Evolutionary conservation across 2,888 invertebrate genomes (phyloP).

Genomic region (Physocephala rufipes): DNA sequence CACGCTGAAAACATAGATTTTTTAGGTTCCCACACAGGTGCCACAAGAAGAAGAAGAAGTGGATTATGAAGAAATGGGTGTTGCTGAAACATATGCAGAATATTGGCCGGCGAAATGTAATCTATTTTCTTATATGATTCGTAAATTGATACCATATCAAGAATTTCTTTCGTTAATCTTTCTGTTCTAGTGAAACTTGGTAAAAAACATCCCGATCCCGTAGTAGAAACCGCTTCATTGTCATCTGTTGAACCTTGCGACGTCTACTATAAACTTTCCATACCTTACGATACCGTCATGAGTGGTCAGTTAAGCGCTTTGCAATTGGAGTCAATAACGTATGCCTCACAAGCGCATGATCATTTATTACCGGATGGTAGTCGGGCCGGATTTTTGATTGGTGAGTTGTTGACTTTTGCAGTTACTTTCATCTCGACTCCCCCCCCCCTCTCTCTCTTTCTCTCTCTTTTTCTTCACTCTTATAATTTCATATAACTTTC

Average conservation of each 20-base stretch:
- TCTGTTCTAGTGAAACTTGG: conserved; percentile 91
- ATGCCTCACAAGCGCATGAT: conserved; percentile 96
- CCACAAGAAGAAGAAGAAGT: conserved; percentile 78
- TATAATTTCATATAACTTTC: neutral
- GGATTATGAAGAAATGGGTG: conserved; percentile 96
- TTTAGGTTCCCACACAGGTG: conserved; percentile 42
- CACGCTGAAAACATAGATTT: neutral
- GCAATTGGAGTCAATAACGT: conserved; percentile 96
- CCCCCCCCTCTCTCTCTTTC: neutral
- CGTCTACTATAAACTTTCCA: conserved; percentile 84
- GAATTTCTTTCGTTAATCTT: conserved; percentile 36
- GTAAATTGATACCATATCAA: too few species aligned
- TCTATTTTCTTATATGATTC: too few species aligned
- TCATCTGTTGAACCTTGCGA: conserved; percentile 96
- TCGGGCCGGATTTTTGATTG: conserved; percentile 94
- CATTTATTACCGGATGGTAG: conserved; percentile 87
- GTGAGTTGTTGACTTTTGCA: conserved; percentile 64
- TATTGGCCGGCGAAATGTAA: conserved; percentile 96
- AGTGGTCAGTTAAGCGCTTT: conserved; percentile 90
- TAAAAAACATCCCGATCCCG: conserved; percentile 96
- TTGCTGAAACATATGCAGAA: conserved; percentile 97
- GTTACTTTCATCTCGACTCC: neutral
- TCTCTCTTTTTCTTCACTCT: too few species aligned
- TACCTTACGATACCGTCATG: conserved; percentile 86
- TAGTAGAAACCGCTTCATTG: conserved; percentile 97